Base-by-base conservation (phyloP, 1,140 invertebrate species). In the Sycophaga agraensis region DNA sequence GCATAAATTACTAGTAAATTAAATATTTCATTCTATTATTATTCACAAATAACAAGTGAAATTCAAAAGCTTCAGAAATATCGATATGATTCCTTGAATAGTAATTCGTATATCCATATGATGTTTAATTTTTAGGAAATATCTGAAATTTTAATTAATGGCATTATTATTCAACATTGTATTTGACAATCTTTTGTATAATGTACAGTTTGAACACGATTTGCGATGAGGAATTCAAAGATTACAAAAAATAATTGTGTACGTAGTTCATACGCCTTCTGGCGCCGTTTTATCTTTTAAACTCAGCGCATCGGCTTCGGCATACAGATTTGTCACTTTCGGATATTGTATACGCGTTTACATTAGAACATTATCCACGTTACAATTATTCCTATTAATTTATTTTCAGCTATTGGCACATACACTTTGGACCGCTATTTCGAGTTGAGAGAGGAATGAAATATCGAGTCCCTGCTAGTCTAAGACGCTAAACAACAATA, bases 191-290 rank as follows among this genome's bases (percentile, higher is more conserved):
- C 19, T 28, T 4, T 26, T 17, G 19, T 58, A 12, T 40, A 49
- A 39, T 50, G n/a, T 22, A 51, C 48, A 59, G 21, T 51, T 59
- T 59, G 11, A 34, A 51, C 17, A 59, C 24, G 24, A 46, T 9
- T 53, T 37, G 39, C 14, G 14, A 28, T 17, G 34, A 61, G 51
- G 17, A 35, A 39, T 61, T 56, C 31, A 54, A 71, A 66, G 65
- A 66, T 76, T 75, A 73, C 68, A 77, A 76, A 77, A 77, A 75
- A 78, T 78, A 77, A 72, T 70, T 77, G 65, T 72, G 65, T 71
- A 63, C 58, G 66, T 63, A 54, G 67, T 64, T 50, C 58, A 63
- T 66, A 56, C 24, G 7, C 37, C 34, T 24, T 34, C 9, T 40
- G 17, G 34, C 21, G 57, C 12, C 48, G 22, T 57, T 63, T 60